Conservation (phyloP, 2,113 vertebrate species). For the Marmota flaviventris region DNA sequence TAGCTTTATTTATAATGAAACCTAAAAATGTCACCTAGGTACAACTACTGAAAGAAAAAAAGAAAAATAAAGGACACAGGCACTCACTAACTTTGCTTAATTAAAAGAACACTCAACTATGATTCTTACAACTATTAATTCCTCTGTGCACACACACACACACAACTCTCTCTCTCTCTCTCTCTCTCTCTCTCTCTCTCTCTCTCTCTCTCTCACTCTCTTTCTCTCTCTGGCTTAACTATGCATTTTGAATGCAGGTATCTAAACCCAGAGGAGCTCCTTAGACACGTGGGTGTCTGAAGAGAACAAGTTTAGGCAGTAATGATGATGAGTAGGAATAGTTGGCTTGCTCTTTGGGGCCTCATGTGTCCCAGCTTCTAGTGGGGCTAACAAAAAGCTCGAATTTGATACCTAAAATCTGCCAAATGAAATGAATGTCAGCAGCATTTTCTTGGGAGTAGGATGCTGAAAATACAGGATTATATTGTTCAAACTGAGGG, state of each 20-base stretch:
- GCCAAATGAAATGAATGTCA: not conserved
- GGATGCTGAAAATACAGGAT: not conserved
- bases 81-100: conserved; percentile 53
- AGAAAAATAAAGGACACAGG: not conserved
- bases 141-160: not conserved
- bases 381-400: not conserved
- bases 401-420: not conserved
- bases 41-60: not conserved
- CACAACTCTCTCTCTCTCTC: not conserved
- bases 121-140: conserved; percentile 17
- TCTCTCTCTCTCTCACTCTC: not conserved
- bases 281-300: not conserved
- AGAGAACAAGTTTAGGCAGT: not conserved
- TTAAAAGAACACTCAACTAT: conserved; percentile 45
- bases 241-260: not conserved
- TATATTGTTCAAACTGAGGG: not conserved
- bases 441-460: not conserved
- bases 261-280: not conserved
- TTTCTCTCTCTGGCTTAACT: not conserved
- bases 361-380: not conserved
- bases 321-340: not conserved
- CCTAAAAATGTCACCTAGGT: conserved; percentile 21
- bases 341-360: not conserved
- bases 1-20: conserved; percentile 61
- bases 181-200: not conserved